Evolutionary conservation across 2,113 vertebrate genomes (phyloP).

Genomic region (Nothobranchius kuhntae): DNA sequence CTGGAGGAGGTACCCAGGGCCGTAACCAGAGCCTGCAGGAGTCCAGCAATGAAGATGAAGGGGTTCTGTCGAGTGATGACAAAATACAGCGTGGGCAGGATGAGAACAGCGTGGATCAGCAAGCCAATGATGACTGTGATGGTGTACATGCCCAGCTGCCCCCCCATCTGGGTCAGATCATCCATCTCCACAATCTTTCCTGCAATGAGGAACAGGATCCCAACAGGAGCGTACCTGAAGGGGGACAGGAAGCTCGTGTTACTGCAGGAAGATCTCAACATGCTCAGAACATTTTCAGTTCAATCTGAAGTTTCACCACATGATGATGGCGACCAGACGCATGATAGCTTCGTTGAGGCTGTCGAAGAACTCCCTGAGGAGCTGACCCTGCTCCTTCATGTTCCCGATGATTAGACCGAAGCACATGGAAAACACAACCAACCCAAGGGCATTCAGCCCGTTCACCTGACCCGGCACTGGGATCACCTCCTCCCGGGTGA

Average conservation of each 20-base stretch:
- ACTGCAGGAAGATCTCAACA: neutral
- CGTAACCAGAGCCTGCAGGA: constrained; percentile 93
- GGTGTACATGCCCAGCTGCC: constrained; percentile 97
- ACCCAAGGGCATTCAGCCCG: constrained; percentile 92
- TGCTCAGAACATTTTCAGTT: neutral
- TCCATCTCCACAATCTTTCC: constrained; percentile 99
- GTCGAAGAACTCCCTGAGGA: constrained; percentile 92
- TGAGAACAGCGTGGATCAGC: constrained; percentile 88
- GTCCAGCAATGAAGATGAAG: constrained; percentile 92
- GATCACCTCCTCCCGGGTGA: constrained; percentile 84
- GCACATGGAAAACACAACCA: constrained; percentile 97
- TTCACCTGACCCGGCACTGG: constrained; percentile 90
- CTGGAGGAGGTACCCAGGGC: constrained; percentile 96
- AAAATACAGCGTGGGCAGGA: constrained; percentile 95
- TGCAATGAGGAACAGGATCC: constrained; percentile 95
- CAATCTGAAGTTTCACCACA: constrained; percentile 82
- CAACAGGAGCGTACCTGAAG: constrained; percentile 91
- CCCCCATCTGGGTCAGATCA: constrained; percentile 94
- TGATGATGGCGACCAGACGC: constrained; percentile 92
- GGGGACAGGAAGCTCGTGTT: neutral
- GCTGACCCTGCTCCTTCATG: constrained; percentile 94
- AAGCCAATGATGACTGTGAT: constrained; percentile 93
- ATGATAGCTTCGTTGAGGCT: constrained; percentile 97
- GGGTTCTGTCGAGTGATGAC: constrained; percentile 93
- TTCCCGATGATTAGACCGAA: constrained; percentile 96